A percentile compares a stretch with the other conserved stretches of the same genome.
phyloP scores from a whole-genome alignment of 2,888 invertebrate genomes.

The Ephialtes manifestator region DNA sequence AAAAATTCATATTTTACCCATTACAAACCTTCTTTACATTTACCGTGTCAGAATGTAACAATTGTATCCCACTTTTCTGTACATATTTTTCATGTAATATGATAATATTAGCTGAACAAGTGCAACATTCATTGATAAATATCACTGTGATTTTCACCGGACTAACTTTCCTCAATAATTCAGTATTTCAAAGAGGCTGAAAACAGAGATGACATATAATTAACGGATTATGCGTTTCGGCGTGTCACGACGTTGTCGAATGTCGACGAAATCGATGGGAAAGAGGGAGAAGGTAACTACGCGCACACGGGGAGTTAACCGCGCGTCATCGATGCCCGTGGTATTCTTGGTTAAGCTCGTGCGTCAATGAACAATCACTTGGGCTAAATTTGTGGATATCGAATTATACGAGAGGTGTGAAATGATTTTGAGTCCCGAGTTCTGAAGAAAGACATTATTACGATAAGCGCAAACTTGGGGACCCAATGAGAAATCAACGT shows the following conservation, averaged over 20 bases:
- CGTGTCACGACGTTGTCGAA: constrained; percentile 31
- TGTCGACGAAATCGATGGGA: constrained; percentile 36
- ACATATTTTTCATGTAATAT: too few species aligned
- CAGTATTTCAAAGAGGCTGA: not conserved
- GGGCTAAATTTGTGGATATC: constrained; percentile 38
- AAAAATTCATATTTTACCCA: too few species aligned
- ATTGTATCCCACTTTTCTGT: too few species aligned
- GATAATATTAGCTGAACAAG: too few species aligned
- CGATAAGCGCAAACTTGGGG: not conserved
- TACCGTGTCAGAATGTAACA: too few species aligned
- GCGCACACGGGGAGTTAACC: constrained; percentile 16
- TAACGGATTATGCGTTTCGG: constrained; percentile 33
- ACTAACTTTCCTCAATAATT: too few species aligned
- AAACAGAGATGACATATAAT: constrained; percentile 27
- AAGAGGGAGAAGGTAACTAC: not conserved
- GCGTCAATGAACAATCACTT: constrained; percentile 59
- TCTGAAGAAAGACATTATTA: constrained; percentile 9
- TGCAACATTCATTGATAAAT: too few species aligned
- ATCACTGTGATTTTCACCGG: too few species aligned
- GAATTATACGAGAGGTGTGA: constrained; percentile 41
- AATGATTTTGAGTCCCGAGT: not conserved
- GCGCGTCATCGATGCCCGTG: constrained; percentile 50
- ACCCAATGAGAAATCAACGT: not conserved
- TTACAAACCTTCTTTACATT: too few species aligned
- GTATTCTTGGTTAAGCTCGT: constrained; percentile 45